These are phyloP conservation scores for Spatula clypeata DNA, from an alignment of 2,797 vertebrate species.

Conservation along the genomic window DNA sequence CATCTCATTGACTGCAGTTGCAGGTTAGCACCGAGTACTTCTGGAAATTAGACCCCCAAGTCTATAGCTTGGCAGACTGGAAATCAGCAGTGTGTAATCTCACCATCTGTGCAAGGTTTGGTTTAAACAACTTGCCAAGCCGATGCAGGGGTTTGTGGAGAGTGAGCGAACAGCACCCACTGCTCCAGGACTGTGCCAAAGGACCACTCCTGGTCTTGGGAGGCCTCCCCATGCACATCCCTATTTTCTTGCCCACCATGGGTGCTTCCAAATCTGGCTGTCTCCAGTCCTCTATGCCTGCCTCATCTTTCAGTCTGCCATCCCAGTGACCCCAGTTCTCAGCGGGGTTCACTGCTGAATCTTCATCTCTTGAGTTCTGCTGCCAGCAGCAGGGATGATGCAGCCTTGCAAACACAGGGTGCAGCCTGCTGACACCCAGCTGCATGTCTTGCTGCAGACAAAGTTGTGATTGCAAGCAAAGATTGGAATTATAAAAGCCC, in stretches of 20 bases:
- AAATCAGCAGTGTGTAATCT: background rate
- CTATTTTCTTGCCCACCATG: background rate
- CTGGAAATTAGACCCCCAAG: conserved; percentile 4
- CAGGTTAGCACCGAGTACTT: background rate
- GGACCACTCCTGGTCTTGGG: background rate
- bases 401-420: accelerated
- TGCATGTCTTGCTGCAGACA: background rate
- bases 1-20: background rate
- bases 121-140: background rate
- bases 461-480: background rate
- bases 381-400: background rate
- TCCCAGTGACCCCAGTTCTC: background rate
- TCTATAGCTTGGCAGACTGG: background rate
- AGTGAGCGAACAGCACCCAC: background rate
- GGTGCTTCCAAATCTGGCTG: background rate
- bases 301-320: background rate
- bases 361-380: background rate
- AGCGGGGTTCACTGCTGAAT: background rate
- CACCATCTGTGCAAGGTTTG: background rate
- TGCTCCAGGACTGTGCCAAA: background rate
- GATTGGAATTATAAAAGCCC: background rate
- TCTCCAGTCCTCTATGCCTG: background rate
- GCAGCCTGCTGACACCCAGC: background rate
- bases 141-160: accelerated
- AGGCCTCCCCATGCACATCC: background rate